Conservation (phyloP, 2,113 vertebrate genomes). For the Gopherus flavomarginatus region DNA sequence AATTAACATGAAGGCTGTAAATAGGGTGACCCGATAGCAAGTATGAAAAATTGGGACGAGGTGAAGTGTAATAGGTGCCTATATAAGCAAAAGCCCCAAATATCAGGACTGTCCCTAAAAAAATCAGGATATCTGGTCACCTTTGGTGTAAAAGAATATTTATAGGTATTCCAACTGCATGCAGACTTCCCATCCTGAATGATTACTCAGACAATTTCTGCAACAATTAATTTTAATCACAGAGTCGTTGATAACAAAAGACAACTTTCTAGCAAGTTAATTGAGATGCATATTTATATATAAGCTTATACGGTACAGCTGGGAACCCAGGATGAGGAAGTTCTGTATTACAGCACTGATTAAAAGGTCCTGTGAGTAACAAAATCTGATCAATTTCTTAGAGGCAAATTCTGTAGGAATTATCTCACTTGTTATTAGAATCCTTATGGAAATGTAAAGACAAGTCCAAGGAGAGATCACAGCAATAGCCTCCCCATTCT, state of each 20-base stretch:
- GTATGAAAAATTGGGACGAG: too few relatives aligned
- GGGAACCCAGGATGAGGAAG: constrained; percentile 7
- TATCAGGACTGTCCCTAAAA: too few relatives aligned
- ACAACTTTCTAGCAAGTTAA: constrained; percentile 12
- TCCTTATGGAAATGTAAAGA: background rate
- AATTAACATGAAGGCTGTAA: background rate
- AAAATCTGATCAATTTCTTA: constrained; percentile 2
- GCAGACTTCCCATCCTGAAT: background rate
- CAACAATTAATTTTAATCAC: constrained; percentile 19
- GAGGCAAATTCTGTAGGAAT: constrained; percentile 6
- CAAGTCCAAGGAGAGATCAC: background rate
- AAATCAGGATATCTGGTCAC: too few relatives aligned
- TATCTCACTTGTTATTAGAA: background rate
- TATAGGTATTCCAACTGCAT: background rate
- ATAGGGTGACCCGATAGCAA: too few relatives aligned
- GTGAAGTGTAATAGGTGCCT: too few relatives aligned
- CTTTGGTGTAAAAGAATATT: background rate
- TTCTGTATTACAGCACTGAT: background rate
- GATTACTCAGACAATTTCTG: background rate
- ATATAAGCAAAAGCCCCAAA: too few relatives aligned
- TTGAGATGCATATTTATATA: constrained; percentile 28
- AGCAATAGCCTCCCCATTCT: background rate
- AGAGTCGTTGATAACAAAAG: constrained; percentile 48
- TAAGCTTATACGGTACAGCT: background rate
- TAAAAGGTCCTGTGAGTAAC: background rate